A percentile compares a stretch with the other conserved stretches of the same genome.
Evolutionary conservation across 2,113 vertebrate genomes (phyloP).

Genomic region (Myodes glareolus): DNA sequence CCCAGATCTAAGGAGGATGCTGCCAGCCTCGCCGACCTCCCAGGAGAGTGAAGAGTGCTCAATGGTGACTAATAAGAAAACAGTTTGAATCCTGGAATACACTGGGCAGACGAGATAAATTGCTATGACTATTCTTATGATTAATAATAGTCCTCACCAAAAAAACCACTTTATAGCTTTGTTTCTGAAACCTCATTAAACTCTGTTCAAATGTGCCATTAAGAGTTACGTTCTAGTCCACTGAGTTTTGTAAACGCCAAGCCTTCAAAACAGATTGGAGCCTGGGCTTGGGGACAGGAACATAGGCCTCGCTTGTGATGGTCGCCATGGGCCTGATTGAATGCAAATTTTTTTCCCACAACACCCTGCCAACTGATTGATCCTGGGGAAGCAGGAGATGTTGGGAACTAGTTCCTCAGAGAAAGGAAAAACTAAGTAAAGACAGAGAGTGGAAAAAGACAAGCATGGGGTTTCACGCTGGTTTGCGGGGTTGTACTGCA

Average conservation of each 20-base stretch:
- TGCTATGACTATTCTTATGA: slow-evolving; percentile 74
- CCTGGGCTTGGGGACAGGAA: slow-evolving; percentile 72
- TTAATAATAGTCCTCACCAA: slow-evolving; percentile 78
- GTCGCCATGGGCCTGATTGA: slow-evolving; percentile 71
- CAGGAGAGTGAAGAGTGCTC: slow-evolving; percentile 46
- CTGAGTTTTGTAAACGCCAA: slow-evolving; percentile 78
- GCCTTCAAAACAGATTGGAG: slow-evolving; percentile 66
- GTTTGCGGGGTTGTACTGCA: slow-evolving; percentile 72
- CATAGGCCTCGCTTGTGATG: slow-evolving; percentile 43
- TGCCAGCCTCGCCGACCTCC: slow-evolving; percentile 12
- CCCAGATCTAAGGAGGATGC: not conserved
- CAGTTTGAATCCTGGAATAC: slow-evolving; percentile 51
- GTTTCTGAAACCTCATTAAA: slow-evolving; percentile 78
- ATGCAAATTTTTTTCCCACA: slow-evolving; percentile 81
- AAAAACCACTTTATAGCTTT: slow-evolving; percentile 77
- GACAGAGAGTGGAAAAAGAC: slow-evolving; percentile 82
- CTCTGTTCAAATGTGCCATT: slow-evolving; percentile 78
- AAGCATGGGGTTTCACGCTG: slow-evolving; percentile 79
- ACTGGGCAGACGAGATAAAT: slow-evolving; percentile 46
- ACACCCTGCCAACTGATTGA: slow-evolving; percentile 77
- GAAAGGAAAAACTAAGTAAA: slow-evolving; percentile 82
- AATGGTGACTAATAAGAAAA: slow-evolving; percentile 57
- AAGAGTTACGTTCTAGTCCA: slow-evolving; percentile 78
- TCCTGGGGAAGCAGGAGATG: slow-evolving; percentile 74
- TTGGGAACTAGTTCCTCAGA: slow-evolving; percentile 69